Evolutionary conservation across 2,113 vertebrate species (phyloP), one percentile per base, ranked within the genome.

Genomic region (Geococcyx californianus): DNA sequence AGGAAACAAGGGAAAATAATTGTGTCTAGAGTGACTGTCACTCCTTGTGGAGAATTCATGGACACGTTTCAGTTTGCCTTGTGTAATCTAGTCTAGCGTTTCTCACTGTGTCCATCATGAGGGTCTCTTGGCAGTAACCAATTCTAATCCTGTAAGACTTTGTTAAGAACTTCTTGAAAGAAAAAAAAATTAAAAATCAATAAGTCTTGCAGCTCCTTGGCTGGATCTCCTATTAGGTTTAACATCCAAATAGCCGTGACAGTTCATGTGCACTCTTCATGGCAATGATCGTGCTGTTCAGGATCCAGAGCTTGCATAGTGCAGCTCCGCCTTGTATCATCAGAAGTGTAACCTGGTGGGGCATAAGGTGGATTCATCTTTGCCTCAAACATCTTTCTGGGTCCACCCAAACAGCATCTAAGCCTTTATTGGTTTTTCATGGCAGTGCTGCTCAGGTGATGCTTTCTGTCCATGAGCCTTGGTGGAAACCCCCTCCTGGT

Each of bases 241-340:
- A 42, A 51, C 26, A 36, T 34, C 60, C 72, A 67, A 67, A 9
- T 5, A 42, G 38, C 38, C 20, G 16, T 85, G 88, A 67, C 72
- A 45, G 67, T 7, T 69, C 1, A 1, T 0, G 1, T 31, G 62
- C 0, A 2, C 21, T 44, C 25, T 9, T 26, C 38, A 26, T 5
- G 17, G 8, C 44, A 20, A 58, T 0, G 0, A 4, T 36, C 0
- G 0, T 76, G 63, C 21, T 74, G 68, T 64, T 55, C 28, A 6
- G 31, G 31, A 13, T 40, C 66, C 1, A 1, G 16, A 62, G 80
- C 64, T 67, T 15, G 40, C 2, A 1, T 20, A 26, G 70, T 18
- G 12, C n/a, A 24, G 24, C 29, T 75, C 38, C 87, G 73, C 72
- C 40, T 6, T 2, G 0, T 5, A 13, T 47, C 28, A 40, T 42